Percentiles rank a stretch among this genome's conserved stretches.
phyloP scores from a whole-genome alignment of 2,888 invertebrate species.

The Phaedon cochleariae region DNA sequence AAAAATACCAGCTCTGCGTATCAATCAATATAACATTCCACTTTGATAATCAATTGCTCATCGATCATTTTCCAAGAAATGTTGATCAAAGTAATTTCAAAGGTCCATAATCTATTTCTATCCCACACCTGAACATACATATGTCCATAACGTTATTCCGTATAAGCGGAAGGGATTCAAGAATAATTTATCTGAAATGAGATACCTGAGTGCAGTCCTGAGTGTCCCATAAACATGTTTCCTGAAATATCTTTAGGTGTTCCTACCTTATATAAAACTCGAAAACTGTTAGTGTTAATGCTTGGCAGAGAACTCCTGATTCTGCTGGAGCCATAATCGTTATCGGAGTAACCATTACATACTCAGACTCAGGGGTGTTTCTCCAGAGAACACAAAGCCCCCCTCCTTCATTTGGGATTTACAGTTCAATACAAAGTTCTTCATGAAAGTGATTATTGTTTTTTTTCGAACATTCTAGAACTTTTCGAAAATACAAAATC shows the following conservation, averaged over 20 bases:
- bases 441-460: no score
- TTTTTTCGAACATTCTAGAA: no score
- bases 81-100: no score
- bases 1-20: no score
- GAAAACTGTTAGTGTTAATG: constrained; percentile 10
- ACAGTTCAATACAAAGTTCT: no score
- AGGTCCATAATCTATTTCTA: no score
- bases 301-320: neutral
- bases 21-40: no score
- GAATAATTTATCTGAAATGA: neutral
- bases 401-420: no score
- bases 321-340: constrained; percentile 17
- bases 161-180: neutral
- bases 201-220: neutral
- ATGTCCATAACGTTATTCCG: neutral
- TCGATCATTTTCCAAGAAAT: no score
- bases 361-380: constrained; percentile 3
- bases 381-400: neutral
- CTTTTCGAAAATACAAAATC: no score
- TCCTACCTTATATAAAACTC: constrained; percentile 7
- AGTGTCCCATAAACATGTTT: constrained; percentile 14
- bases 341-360: constrained; percentile 18
- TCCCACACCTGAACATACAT: no score
- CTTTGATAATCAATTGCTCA: no score
- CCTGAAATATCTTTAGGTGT: neutral